These are phyloP conservation scores for Lophotriccus pileatus DNA, from an alignment of 2,797 vertebrate genomes.

Conservation along the genomic window DNA sequence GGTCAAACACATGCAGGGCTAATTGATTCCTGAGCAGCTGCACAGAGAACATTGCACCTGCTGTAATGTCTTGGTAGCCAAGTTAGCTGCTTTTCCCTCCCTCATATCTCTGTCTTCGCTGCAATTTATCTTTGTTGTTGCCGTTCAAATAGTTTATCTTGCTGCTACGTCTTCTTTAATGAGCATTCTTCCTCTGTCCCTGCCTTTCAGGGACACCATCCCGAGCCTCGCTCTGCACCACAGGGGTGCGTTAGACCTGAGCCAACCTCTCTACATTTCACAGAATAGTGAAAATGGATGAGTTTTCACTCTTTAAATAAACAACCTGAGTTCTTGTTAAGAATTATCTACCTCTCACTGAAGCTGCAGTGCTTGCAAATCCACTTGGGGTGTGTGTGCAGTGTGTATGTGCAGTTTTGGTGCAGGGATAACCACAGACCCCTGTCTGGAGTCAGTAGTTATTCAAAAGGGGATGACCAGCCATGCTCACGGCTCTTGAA, in stretches of 20 bases:
- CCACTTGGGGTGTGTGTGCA: background rate
- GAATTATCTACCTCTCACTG: background rate
- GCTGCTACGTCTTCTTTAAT: background rate
- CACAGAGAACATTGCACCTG: background rate
- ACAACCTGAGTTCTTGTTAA: background rate
- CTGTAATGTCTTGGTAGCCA: background rate
- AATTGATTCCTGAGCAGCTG: background rate
- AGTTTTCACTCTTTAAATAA: background rate
- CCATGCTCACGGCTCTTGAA: background rate
- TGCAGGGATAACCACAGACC: background rate
- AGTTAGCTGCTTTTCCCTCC: background rate
- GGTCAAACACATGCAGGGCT: background rate
- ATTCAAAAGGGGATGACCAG: background rate
- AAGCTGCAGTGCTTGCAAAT: background rate
- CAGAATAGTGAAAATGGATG: background rate
- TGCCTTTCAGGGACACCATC: background rate
- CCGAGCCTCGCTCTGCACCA: background rate
- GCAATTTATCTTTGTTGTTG: background rate
- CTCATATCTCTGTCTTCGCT: background rate
- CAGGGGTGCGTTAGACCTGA: accelerated
- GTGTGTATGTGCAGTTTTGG: background rate
- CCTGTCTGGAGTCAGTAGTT: background rate
- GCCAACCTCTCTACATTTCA: background rate
- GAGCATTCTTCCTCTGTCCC: background rate
- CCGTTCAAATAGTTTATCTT: background rate